phyloP scores from a whole-genome alignment of 2,113 vertebrate genomes.

The Datnioides undecimradiatus region DNA sequence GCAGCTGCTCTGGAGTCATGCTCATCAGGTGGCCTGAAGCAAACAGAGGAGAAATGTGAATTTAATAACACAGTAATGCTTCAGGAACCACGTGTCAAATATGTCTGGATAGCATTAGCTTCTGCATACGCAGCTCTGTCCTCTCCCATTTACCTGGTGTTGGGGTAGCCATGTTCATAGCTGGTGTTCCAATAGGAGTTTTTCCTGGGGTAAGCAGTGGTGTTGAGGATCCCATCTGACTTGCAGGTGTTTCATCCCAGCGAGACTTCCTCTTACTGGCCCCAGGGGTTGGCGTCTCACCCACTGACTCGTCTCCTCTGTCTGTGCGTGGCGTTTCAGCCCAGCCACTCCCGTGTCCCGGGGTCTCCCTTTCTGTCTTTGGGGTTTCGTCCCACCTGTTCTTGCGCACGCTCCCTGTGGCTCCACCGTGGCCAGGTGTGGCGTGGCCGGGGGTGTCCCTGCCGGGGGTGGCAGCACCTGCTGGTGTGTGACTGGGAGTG shows the following conservation, averaged over 20 bases:
- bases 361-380: conserved; percentile 98
- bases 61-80: not conserved
- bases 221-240: conserved; percentile 98
- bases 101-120: not conserved
- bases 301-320: conserved; percentile 95
- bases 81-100: not conserved
- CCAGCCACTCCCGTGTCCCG: conserved; percentile 98
- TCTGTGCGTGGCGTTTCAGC: conserved; percentile 97
- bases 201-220: conserved; percentile 97
- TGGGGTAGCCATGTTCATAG: conserved; percentile 99
- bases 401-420: conserved; percentile 95
- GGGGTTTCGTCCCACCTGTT: conserved; percentile 99
- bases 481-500: conserved; percentile 97
- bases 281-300: conserved; percentile 97
- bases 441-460: conserved; percentile 96
- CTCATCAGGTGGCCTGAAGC: conserved; percentile 96
- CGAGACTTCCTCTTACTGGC: conserved; percentile 98
- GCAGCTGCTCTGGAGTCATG: conserved; percentile 99
- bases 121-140: not conserved
- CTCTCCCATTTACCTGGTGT: conserved; percentile 93
- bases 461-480: conserved; percentile 95
- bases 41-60: not conserved
- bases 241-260: conserved; percentile 98
- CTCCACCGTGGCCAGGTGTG: conserved; percentile 95
- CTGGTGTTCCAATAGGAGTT: conserved; percentile 97